Evolutionary conservation across 2,888 invertebrate genomes (phyloP), one percentile per base, ranked within the genome.

Genomic region (Brenthis hecate): DNA sequence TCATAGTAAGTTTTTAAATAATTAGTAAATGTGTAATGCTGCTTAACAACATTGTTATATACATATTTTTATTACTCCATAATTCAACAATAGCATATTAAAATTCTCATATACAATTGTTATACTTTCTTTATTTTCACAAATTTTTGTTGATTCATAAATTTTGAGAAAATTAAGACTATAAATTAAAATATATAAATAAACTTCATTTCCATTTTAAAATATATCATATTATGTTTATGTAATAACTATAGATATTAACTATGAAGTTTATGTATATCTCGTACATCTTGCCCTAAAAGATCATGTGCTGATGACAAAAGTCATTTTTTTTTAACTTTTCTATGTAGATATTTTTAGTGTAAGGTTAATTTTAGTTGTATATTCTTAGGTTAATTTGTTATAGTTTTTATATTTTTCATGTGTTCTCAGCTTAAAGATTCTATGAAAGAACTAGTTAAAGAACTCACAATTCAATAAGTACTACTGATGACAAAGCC

Each of bases 281-380:
- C 56, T 60, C 58, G 60, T 56, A 64, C 56, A 47, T 56, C 55
- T 51, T 28, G 56, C 67, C 70, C 65, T 65, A 50, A 54, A 55
- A 58, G 50, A 58, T 51, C 32, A 36, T 65, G 70, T 67, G 70
- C 70, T 71, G 67, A 57, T 68, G 70, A 64, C 64, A 48, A 36
- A 54, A 28, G 55, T 56, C 23, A 16, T 63, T 86, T 87, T 43
- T 87, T 82, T 80, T 81, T 78, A 83, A 78, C 81, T 86, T 87
- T 84, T 88, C 82, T 85, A 19, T 19, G 19, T 19, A 87, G 82
- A 78, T 85, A 85, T 82, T 83, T 80, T 74, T 85, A 86, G 83
- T 76, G 28, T 87, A 85, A 86, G 85, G 72, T 80, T 81, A 84
- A 56, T 61, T 78, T 77, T 86, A 85, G 77, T 80, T 87, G 87